Conservation (phyloP, 1,140 invertebrate species). For the Lordiphosa clarofinis region DNA sequence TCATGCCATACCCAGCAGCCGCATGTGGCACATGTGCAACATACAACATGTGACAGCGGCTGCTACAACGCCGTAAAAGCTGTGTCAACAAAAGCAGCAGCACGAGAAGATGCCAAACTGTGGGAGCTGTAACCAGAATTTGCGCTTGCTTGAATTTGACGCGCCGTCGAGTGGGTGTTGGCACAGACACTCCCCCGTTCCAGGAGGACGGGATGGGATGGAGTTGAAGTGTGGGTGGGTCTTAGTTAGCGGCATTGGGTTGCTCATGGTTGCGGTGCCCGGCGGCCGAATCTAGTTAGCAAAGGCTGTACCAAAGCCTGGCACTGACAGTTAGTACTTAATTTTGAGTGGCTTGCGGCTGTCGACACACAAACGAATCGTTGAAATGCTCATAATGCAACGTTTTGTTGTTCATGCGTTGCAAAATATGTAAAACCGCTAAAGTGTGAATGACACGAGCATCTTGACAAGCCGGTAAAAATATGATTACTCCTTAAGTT, state of each 20-base stretch:
- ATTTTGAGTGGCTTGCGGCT: constrained; percentile 46
- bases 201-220: not conserved
- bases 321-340: constrained; percentile 48
- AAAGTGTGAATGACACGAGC: too few species aligned
- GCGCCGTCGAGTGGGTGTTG: constrained; percentile 4
- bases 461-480: too few species aligned
- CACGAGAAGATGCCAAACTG: constrained; percentile 37
- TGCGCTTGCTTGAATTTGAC: constrained; percentile 36
- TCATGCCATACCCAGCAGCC: constrained; percentile 10
- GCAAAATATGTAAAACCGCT: too few species aligned
- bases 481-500: too few species aligned
- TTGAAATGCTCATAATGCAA: not conserved
- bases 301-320: constrained; percentile 33
- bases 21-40: constrained; percentile 33
- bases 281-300: not conserved
- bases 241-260: constrained; percentile 14
- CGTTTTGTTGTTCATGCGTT: too few species aligned
- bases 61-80: constrained; percentile 68
- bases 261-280: constrained; percentile 1
- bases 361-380: constrained; percentile 13
- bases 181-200: not conserved
- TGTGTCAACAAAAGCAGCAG: constrained; percentile 65
- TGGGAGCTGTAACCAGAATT: constrained; percentile 32
- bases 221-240: constrained; percentile 3
- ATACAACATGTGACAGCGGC: constrained; percentile 68